Percentiles rank a stretch among this genome's conserved stretches.
Evolutionary conservation across 2,888 invertebrate genomes (phyloP).

Genomic region (Cheiracanthium punctorium): DNA sequence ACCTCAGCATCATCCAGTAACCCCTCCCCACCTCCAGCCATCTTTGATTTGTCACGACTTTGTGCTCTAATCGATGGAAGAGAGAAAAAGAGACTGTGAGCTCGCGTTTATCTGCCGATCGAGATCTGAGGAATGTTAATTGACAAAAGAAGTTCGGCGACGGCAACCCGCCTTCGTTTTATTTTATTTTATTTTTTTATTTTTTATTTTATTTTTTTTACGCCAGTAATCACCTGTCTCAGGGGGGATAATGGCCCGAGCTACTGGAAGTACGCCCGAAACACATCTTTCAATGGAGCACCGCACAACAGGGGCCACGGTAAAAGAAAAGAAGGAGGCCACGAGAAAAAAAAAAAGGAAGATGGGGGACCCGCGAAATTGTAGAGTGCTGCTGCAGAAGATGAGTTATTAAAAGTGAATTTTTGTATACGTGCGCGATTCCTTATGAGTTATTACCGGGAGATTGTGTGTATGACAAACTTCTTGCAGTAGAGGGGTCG

Average conservation of each 20-base stretch:
- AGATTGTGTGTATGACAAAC: neutral
- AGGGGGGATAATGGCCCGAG: slow-evolving; percentile 56
- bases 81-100: neutral
- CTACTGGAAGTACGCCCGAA: slow-evolving; percentile 63
- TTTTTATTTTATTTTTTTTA: too few species aligned
- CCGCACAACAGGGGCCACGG: neutral
- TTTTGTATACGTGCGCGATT: neutral
- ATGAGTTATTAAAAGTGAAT: slow-evolving; percentile 2
- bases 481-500: neutral
- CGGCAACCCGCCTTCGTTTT: slow-evolving; percentile 30
- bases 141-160: slow-evolving; percentile 64
- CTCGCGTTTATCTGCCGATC: slow-evolving; percentile 44
- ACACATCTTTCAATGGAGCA: slow-evolving; percentile 29
- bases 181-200: slow-evolving; percentile 47
- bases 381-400: neutral
- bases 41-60: slow-evolving; percentile 66
- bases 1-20: neutral
- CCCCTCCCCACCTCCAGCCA: neutral
- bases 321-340: neutral
- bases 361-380: neutral
- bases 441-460: neutral
- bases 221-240: slow-evolving; percentile 61
- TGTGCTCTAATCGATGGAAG: slow-evolving; percentile 57
- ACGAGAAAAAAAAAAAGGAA: neutral
- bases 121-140: slow-evolving; percentile 65